Percentiles rank a stretch among this genome's conserved stretches.
phyloP scores from a whole-genome alignment of 1,140 invertebrate species.

The Diabrotica undecimpunctata region DNA sequence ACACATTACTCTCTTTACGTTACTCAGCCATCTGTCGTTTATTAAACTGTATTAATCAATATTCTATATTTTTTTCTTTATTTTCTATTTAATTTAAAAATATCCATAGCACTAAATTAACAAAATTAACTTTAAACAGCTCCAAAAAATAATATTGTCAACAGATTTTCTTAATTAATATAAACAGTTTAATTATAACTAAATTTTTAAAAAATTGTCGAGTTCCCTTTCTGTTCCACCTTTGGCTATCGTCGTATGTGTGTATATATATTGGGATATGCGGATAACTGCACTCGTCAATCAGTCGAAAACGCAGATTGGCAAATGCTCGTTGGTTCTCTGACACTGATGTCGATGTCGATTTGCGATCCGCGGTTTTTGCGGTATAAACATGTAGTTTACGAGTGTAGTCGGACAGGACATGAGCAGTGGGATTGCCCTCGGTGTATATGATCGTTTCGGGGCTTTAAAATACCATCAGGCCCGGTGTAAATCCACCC shows the following conservation, averaged over 20 bases:
- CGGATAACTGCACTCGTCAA: conserved; percentile 44
- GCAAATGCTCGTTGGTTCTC: conserved; percentile 36
- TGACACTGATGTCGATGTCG: conserved; percentile 46
- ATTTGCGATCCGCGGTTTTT: conserved; percentile 51
- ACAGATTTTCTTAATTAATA: no score
- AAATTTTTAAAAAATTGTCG: no score
- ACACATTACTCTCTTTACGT: no score
- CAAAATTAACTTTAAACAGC: no score
- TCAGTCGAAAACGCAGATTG: conserved; percentile 47
- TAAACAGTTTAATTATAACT: no score
- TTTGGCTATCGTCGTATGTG: neutral
- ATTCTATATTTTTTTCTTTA: no score
- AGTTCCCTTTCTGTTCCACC: no score
- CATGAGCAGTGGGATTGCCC: conserved; percentile 25
- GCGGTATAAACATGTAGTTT: conserved; percentile 51
- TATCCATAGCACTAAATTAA: no score
- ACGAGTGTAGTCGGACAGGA: conserved; percentile 41
- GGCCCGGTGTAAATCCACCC: conserved; percentile 22
- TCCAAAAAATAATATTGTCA: no score
- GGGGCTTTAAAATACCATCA: conserved; percentile 23
- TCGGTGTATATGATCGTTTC: conserved; percentile 23
- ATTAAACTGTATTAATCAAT: no score
- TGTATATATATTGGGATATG: neutral
- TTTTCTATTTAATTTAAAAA: no score
- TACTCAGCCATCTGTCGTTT: no score